Conservation (phyloP, 30 jellyfish, hydroid and myxozoan genomes). For the Morbakka virulenta region DNA sequence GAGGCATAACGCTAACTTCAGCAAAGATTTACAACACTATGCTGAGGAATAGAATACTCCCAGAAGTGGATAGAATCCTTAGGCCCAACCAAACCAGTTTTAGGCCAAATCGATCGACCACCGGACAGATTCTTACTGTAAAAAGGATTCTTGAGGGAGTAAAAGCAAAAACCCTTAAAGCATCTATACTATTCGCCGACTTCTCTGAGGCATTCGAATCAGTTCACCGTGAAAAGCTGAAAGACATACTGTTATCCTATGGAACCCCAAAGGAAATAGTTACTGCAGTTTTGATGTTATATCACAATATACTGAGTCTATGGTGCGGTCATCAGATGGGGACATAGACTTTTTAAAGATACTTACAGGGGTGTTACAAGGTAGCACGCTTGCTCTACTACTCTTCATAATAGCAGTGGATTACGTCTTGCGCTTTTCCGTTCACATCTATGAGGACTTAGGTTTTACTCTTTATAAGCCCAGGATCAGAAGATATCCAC, state of each 20-base stretch:
- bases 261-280: constrained; percentile 12
- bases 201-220: constrained; percentile 9
- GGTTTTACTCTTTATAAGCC: too few relatives aligned
- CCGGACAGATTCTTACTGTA: constrained; percentile 10
- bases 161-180: neutral
- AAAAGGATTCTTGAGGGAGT: constrained; percentile 2
- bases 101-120: too few relatives aligned
- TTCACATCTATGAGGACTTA: too few relatives aligned
- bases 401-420: too few relatives aligned
- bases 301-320: neutral
- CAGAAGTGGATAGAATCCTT: too few relatives aligned
- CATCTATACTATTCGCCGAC: neutral
- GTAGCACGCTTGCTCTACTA: too few relatives aligned
- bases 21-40: too few relatives aligned
- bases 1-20: constrained; percentile 2
- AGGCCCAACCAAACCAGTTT: too few relatives aligned
- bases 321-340: constrained; percentile 20
- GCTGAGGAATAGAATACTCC: too few relatives aligned
- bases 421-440: too few relatives aligned
- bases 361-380: too few relatives aligned
- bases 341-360: constrained; percentile 3
- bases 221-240: neutral
- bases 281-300: constrained; percentile 1
- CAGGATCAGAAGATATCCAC: too few relatives aligned
- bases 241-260: neutral